Conservation (phyloP, 2,888 invertebrate species). For the Drosophila flavopinicola region DNA sequence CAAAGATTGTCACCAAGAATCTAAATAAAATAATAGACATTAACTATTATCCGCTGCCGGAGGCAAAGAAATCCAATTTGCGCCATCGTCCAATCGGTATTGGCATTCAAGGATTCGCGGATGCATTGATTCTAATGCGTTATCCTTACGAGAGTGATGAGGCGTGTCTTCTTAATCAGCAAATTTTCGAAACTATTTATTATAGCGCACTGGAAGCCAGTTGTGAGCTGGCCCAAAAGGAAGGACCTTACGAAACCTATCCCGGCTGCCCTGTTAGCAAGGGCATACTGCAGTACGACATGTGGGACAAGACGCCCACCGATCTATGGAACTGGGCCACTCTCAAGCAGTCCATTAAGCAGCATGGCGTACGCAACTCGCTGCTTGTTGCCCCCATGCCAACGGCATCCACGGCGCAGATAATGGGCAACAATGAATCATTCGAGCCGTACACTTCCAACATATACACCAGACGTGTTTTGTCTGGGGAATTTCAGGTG, state of each 20-base stretch:
- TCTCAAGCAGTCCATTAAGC: constrained; percentile 92
- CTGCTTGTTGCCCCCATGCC: constrained; percentile 98
- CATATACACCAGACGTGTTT: constrained; percentile 96
- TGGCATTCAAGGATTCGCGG: constrained; percentile 98
- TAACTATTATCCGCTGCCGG: constrained; percentile 97
- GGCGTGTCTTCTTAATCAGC: constrained; percentile 93
- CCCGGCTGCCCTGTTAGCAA: constrained; percentile 96
- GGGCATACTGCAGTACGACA: constrained; percentile 98
- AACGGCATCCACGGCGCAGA: constrained; percentile 99
- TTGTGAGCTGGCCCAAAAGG: constrained; percentile 94
- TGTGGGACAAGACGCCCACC: constrained; percentile 97
- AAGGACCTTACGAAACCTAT: constrained; percentile 96
- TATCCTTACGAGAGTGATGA: constrained; percentile 95
- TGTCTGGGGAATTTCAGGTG: constrained; percentile 97
- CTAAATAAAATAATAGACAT: constrained; percentile 98
- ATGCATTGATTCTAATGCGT: constrained; percentile 97
- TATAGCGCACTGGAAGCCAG: constrained; percentile 98
- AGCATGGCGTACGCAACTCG: constrained; percentile 96
- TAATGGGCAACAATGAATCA: constrained; percentile 99
- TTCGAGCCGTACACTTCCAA: constrained; percentile 99
- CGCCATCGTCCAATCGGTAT: constrained; percentile 94
- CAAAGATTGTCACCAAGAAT: constrained; percentile 95
- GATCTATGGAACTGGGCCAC: constrained; percentile 94
- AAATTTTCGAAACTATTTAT: constrained; percentile 99
- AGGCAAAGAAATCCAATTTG: constrained; percentile 94